phyloP scores from a whole-genome alignment of 92 coral and sea anemone genomes.

The Micromussa lordhowensis region DNA sequence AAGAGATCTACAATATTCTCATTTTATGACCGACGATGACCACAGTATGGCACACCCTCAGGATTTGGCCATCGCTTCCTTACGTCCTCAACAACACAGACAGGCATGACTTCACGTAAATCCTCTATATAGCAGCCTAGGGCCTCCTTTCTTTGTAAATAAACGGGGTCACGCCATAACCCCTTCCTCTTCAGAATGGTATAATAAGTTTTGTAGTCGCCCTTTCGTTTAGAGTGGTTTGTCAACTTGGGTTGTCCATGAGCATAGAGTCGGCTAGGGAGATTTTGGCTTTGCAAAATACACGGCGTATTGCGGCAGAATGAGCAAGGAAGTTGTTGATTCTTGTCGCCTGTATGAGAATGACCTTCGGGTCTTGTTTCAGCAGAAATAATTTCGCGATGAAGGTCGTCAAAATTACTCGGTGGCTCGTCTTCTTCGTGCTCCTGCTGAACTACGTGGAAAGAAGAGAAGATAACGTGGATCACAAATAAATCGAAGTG shows the following conservation, averaged over 20 bases:
- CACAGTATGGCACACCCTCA: constrained; percentile 36
- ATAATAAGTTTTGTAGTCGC: neutral
- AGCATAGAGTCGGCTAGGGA: neutral
- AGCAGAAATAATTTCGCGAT: neutral
- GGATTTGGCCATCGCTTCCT: constrained; percentile 48
- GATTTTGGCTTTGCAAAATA: neutral
- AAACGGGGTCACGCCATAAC: constrained; percentile 39
- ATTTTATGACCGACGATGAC: constrained; percentile 38
- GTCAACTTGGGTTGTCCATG: neutral
- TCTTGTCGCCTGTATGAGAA: too few relatives aligned
- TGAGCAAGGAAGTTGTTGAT: neutral
- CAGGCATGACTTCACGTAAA: too few relatives aligned
- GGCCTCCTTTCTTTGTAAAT: constrained; percentile 33
- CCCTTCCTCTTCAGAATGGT: constrained; percentile 10
- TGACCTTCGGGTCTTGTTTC: neutral
- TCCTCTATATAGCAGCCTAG: constrained; percentile 47
- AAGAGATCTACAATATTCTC: neutral
- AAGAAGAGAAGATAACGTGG: neutral
- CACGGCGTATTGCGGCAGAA: neutral
- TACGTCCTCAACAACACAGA: constrained; percentile 42
- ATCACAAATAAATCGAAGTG: neutral
- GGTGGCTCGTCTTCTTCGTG: neutral
- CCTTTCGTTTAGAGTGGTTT: neutral
- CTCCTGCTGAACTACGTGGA: neutral
- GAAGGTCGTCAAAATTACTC: neutral